These are phyloP conservation scores for Endomychus coccineus DNA, from an alignment of 2,888 invertebrate species.

Conservation along the genomic window DNA sequence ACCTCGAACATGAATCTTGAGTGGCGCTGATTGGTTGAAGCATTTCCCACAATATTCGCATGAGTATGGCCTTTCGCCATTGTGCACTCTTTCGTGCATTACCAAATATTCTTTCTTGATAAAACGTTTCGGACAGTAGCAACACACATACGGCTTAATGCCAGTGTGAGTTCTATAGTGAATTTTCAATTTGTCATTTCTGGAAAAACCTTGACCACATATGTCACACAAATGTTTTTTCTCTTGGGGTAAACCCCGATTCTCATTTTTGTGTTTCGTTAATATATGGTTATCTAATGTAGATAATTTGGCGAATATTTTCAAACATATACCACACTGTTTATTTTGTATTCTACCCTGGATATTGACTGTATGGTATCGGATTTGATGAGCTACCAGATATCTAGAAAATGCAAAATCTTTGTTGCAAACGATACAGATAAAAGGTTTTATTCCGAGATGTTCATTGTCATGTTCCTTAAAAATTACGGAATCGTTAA, in stretches of 20 bases:
- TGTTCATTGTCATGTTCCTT: constrained; percentile 43
- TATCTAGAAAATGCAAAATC: constrained; percentile 38
- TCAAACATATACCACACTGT: constrained; percentile 36
- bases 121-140: constrained; percentile 36
- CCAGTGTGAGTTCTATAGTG: constrained; percentile 38
- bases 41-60: constrained; percentile 56
- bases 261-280: constrained; percentile 31
- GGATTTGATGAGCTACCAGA: constrained; percentile 30
- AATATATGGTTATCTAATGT: constrained; percentile 45
- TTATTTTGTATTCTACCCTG: constrained; percentile 42
- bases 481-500: constrained; percentile 42
- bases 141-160: constrained; percentile 35
- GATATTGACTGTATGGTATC: constrained; percentile 35
- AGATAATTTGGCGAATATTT: constrained; percentile 33
- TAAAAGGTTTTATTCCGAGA: constrained; percentile 38
- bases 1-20: constrained; percentile 54
- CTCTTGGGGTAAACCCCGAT: neutral
- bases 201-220: constrained; percentile 37
- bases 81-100: constrained; percentile 55
- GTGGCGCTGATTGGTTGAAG: constrained; percentile 54
- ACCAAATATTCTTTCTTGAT: constrained; percentile 45
- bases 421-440: constrained; percentile 43
- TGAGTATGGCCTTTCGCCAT: constrained; percentile 55
- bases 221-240: constrained; percentile 35
- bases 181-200: constrained; percentile 33